A percentile compares a stretch with the other conserved stretches of the same genome.
phyloP scores from a whole-genome alignment of 2,888 invertebrate species.

The Hermodice carunculata region DNA sequence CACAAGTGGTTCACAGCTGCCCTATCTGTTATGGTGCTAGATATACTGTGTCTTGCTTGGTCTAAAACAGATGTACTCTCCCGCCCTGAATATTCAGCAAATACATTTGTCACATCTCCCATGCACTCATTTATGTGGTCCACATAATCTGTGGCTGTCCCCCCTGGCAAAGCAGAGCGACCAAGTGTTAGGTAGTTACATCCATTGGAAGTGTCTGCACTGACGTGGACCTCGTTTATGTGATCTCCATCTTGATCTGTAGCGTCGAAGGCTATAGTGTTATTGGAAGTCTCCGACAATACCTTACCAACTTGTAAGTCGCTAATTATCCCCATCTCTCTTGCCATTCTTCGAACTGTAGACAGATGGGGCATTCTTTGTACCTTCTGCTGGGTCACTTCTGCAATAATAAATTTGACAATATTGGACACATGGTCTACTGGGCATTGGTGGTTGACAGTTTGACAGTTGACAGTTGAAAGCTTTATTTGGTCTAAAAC shows the following conservation, averaged over 20 bases:
- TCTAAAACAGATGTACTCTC: not conserved
- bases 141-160: not conserved
- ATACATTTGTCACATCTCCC: not conserved
- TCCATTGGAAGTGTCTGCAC: not conserved
- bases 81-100: not conserved
- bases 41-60: not conserved
- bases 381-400: not conserved
- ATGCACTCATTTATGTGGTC: not conserved
- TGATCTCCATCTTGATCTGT: not conserved
- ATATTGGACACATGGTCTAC: too few species aligned
- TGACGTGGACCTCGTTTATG: conserved; percentile 2
- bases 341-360: not conserved
- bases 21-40: not conserved
- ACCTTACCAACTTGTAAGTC: not conserved
- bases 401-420: too few species aligned
- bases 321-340: not conserved
- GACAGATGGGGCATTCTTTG: not conserved
- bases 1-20: not conserved
- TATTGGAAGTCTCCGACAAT: not conserved
- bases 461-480: too few species aligned
- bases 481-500: too few species aligned
- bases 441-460: too few species aligned
- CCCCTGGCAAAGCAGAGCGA: not conserved
- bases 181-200: not conserved
- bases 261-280: not conserved